These are phyloP conservation scores for Amblyopsis rosae DNA, from an alignment of 2,113 vertebrate species.

Conservation along the genomic window DNA sequence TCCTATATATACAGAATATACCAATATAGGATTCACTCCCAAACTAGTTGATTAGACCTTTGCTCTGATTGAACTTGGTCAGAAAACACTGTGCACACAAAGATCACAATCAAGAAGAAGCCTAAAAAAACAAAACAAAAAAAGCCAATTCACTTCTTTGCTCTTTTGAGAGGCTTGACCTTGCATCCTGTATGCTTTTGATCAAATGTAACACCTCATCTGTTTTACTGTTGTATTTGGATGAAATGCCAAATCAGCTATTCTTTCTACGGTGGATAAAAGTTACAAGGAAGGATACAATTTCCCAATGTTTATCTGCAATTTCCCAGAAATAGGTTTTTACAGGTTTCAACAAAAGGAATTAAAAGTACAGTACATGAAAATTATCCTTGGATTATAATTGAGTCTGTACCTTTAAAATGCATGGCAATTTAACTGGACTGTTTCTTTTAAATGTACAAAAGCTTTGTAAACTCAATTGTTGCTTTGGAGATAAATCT, in stretches of 20 bases:
- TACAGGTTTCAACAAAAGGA: slow-evolving; percentile 24
- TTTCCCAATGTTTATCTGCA: not conserved
- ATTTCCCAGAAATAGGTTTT: slow-evolving; percentile 25
- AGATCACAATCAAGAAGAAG: too few relatives aligned
- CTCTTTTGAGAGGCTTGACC: not conserved
- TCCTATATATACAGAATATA: not conserved
- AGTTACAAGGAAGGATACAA: slow-evolving; percentile 23
- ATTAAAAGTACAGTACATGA: not conserved
- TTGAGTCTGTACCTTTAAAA: not conserved
- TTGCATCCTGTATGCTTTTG: slow-evolving; percentile 24
- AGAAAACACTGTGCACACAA: too few relatives aligned
- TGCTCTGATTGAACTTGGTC: not conserved
- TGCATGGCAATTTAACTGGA: not conserved
- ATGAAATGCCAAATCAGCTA: too few relatives aligned
- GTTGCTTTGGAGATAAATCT: slow-evolving; percentile 5
- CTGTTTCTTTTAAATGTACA: slow-evolving; percentile 4
- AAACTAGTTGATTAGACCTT: not conserved
- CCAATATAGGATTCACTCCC: not conserved
- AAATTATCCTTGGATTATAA: slow-evolving; percentile 3
- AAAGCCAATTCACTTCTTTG: slow-evolving; percentile 13
- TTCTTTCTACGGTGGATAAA: too few relatives aligned
- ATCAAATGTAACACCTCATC: slow-evolving; percentile 36
- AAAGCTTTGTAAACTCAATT: not conserved
- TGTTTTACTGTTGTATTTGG: slow-evolving; percentile 11
- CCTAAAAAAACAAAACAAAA: too few relatives aligned